A percentile compares a stretch with the other conserved stretches of the same genome.
phyloP scores from a whole-genome alignment of 2,113 vertebrate species.

The Phalacrocorax brasilianus region DNA sequence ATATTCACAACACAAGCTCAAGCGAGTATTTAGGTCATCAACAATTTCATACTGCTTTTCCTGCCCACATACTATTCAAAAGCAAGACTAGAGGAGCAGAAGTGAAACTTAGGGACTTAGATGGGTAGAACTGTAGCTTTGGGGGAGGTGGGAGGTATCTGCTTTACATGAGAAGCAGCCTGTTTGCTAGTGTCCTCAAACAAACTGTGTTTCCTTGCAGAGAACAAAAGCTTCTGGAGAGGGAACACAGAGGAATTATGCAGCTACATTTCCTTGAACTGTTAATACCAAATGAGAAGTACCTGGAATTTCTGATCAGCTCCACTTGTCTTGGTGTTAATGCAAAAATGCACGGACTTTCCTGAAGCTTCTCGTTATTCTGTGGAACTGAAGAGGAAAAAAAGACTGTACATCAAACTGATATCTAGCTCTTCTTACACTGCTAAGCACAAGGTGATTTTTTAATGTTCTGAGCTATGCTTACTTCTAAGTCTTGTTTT shows the following conservation, averaged over 20 bases:
- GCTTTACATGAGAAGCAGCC: background rate
- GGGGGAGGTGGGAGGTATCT: background rate
- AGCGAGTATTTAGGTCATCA: background rate
- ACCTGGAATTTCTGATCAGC: slow-evolving; percentile 95
- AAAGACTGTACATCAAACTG: background rate
- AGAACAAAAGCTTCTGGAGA: background rate
- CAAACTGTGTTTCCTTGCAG: background rate
- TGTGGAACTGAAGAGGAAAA: slow-evolving; percentile 83
- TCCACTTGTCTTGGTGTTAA: slow-evolving; percentile 92
- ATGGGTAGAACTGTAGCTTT: background rate
- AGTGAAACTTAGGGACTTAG: background rate
- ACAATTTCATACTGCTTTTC: background rate
- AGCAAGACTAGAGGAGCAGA: background rate
- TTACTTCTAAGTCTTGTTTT: background rate
- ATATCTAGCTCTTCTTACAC: background rate
- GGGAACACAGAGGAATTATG: background rate
- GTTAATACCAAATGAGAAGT: background rate
- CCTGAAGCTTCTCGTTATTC: slow-evolving; percentile 95
- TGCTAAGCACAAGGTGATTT: background rate
- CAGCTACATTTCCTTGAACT: background rate
- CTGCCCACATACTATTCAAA: background rate
- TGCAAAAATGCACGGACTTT: slow-evolving; percentile 94
- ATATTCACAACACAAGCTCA: background rate
- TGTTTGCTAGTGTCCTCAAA: background rate
- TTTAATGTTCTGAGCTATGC: background rate